Evolutionary conservation across 2,797 vertebrate species (phyloP).

Genomic region (Nyctalus aviator): DNA sequence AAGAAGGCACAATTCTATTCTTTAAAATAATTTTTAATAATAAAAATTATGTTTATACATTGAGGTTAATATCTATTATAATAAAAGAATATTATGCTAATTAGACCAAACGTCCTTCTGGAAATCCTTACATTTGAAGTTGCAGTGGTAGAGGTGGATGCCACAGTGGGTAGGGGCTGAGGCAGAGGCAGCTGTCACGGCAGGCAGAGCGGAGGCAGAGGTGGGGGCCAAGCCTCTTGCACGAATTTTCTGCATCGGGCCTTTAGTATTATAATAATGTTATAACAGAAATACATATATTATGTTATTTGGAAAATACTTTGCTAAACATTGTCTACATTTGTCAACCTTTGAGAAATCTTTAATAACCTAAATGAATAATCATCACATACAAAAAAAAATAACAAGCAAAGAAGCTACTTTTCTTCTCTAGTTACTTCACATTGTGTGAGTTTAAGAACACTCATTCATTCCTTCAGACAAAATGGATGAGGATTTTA

Average conservation of each 20-base stretch:
- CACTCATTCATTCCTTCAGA: not conserved
- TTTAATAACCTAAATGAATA: constrained; percentile 6
- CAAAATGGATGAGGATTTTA: not conserved
- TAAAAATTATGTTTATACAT: not conserved
- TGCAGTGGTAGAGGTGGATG: accelerated
- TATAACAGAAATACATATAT: not conserved
- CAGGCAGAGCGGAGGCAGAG: too few relatives aligned
- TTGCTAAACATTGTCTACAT: not conserved
- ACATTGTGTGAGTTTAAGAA: constrained; percentile 22
- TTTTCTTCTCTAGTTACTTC: not conserved
- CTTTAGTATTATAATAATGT: not conserved
- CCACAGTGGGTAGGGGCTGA: too few relatives aligned
- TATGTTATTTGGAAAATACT: not conserved
- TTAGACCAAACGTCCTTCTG: too few relatives aligned
- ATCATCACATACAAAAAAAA: not conserved
- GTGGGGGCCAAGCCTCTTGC: too few relatives aligned
- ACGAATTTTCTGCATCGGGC: too few relatives aligned
- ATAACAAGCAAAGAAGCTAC: not conserved
- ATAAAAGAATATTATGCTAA: too few relatives aligned
- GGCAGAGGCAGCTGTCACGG: too few relatives aligned
- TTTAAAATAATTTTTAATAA: not conserved
- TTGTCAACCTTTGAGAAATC: not conserved
- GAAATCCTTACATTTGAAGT: too few relatives aligned
- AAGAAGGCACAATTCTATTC: not conserved
- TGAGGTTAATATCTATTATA: not conserved